Evolutionary conservation across 2,797 vertebrate genomes (phyloP).

Genomic region (Sus cebifrons): DNA sequence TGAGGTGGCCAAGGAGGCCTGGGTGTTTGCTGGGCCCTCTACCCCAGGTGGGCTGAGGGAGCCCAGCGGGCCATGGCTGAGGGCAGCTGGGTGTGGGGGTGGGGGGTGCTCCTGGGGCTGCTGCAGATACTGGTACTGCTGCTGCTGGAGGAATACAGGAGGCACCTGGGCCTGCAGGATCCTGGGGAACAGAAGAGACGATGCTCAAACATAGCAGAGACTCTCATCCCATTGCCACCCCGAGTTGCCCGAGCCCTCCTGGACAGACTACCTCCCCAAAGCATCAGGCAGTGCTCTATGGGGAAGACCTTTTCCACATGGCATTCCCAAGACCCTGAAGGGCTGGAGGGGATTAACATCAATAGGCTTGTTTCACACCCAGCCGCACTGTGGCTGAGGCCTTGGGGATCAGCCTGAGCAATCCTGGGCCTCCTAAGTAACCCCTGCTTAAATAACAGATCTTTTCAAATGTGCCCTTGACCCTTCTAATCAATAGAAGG

Average conservation of each 20-base stretch:
- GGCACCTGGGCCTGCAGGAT: constrained; percentile 91
- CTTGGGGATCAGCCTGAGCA: neutral
- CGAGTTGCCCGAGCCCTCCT: neutral
- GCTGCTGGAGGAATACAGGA: constrained; percentile 85
- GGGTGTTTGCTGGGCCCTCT: constrained; percentile 91
- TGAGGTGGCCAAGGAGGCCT: constrained; percentile 79
- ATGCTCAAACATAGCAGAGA: neutral
- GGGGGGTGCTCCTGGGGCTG: constrained; percentile 74
- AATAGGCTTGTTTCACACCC: neutral
- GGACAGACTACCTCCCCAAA: neutral
- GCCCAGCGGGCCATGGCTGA: constrained; percentile 87
- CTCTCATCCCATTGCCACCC: too few species aligned
- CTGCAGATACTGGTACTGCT: constrained; percentile 84
- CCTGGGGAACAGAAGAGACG: constrained; percentile 78
- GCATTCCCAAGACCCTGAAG: neutral
- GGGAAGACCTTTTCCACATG: neutral
- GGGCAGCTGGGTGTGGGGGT: constrained; percentile 75
- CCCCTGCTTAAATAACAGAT: neutral
- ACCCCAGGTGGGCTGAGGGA: constrained; percentile 90
- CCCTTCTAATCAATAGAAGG: neutral
- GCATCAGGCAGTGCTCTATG: neutral
- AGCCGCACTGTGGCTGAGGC: neutral
- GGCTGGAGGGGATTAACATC: too few species aligned
- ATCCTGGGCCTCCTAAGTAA: neutral
- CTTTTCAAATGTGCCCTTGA: neutral